Conservation (phyloP, 1,140 invertebrate species). For the Anastatus disparis region DNA sequence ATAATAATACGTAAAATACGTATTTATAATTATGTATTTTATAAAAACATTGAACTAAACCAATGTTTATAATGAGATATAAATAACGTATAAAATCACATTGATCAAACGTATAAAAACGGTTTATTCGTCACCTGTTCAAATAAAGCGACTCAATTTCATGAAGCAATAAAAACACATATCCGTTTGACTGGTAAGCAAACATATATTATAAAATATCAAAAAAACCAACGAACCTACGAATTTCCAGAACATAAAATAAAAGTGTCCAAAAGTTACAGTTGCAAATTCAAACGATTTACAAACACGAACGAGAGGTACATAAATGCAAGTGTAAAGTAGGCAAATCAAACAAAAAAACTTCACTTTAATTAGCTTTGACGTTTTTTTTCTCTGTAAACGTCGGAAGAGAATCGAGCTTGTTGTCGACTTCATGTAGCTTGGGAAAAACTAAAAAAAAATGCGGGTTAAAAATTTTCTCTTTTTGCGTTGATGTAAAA, state of each 20-base stretch:
- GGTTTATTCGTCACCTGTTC: no score
- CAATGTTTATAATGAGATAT: no score
- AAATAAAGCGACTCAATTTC: no score
- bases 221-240: slow-evolving; percentile 7
- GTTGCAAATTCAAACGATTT: not conserved
- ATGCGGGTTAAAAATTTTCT: slow-evolving; percentile 4
- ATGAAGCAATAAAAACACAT: not conserved
- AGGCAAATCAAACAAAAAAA: slow-evolving; percentile 13
- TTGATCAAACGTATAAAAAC: no score
- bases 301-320: not conserved
- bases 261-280: not conserved
- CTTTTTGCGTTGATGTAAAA: no score
- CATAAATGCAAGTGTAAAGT: not conserved
- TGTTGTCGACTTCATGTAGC: slow-evolving; percentile 14
- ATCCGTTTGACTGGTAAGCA: not conserved
- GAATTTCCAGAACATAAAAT: slow-evolving; percentile 11
- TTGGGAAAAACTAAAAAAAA: not conserved
- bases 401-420: not conserved
- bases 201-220: not conserved
- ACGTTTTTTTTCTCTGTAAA: slow-evolving; percentile 3
- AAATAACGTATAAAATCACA: no score
- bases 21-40: no score
- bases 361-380: slow-evolving; percentile 25
- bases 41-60: no score
- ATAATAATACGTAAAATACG: no score